phyloP scores from a whole-genome alignment of 2,113 vertebrate genomes.

The Siphamia tubifer region DNA sequence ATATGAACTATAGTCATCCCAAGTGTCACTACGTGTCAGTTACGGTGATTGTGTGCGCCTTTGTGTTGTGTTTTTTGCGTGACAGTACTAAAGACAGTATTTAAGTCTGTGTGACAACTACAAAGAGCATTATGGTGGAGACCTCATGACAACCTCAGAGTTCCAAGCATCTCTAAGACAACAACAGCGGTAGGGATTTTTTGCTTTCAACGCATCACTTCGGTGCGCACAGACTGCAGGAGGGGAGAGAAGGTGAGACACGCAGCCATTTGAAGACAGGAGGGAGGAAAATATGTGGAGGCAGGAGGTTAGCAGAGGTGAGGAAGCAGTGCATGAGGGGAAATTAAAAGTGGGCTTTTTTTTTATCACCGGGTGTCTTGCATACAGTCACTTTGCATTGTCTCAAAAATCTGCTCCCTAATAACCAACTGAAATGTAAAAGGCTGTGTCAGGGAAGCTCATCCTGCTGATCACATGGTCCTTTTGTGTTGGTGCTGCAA shows the following conservation, averaged over 20 bases:
- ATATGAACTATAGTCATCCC: slow-evolving; percentile 29
- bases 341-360: slow-evolving; percentile 16
- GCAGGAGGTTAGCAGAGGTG: slow-evolving; percentile 20
- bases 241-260: slow-evolving; percentile 4
- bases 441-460: too few relatives aligned
- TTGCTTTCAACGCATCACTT: slow-evolving; percentile 48
- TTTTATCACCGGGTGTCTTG: neutral
- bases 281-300: slow-evolving; percentile 30
- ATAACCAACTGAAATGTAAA: too few relatives aligned
- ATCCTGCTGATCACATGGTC: too few relatives aligned
- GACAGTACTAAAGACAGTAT: slow-evolving; percentile 61
- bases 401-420: too few relatives aligned
- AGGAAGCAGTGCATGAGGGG: neutral
- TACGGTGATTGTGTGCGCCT: slow-evolving; percentile 36
- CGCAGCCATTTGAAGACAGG: slow-evolving; percentile 17
- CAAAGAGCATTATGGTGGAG: slow-evolving; percentile 48
- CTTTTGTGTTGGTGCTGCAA: too few relatives aligned
- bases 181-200: slow-evolving; percentile 44
- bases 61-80: slow-evolving; percentile 38
- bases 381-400: too few relatives aligned
- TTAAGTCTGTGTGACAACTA: slow-evolving; percentile 63
- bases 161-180: slow-evolving; percentile 27
- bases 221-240: slow-evolving; percentile 15
- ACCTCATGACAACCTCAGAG: slow-evolving; percentile 54
- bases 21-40: slow-evolving; percentile 30